phyloP scores from a whole-genome alignment of 1,140 invertebrate genomes.

The Zaprionus gabonicus region DNA sequence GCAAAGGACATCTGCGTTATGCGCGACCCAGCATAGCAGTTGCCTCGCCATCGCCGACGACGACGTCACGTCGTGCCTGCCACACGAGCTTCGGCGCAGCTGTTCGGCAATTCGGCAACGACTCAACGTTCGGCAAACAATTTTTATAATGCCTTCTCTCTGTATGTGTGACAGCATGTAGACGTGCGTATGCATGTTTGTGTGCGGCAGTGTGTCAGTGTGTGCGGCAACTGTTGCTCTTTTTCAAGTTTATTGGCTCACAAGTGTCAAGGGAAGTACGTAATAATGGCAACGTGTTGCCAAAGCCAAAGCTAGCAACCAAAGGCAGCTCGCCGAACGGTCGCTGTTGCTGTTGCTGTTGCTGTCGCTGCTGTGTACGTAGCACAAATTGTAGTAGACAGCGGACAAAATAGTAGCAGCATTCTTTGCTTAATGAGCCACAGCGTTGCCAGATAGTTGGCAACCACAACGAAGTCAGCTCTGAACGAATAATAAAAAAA shows the following conservation, averaged over 20 bases:
- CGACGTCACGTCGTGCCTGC: background rate
- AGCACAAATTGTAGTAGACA: conserved; percentile 42
- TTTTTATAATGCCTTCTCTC: background rate
- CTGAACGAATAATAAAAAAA: background rate
- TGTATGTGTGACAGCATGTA: conserved; percentile 15
- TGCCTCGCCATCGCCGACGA: background rate
- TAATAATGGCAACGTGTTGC: conserved; percentile 82
- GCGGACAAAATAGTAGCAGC: conserved; percentile 60
- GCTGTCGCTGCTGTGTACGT: conserved; percentile 15
- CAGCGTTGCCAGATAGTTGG: conserved; percentile 36
- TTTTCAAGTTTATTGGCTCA: conserved; percentile 83
- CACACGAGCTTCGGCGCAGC: conserved; percentile 4
- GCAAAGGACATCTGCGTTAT: conserved; percentile 80
- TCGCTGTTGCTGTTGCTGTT: background rate
- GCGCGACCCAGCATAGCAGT: conserved; percentile 44
- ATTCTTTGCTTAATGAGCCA: conserved; percentile 48
- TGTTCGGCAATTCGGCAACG: conserved; percentile 15
- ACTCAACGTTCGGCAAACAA: conserved; percentile 33
- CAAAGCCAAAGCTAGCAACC: conserved; percentile 37
- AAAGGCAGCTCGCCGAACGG: conserved; percentile 39
- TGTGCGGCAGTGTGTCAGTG: conserved; percentile 19
- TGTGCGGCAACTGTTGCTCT: conserved; percentile 78
- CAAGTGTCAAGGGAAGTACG: conserved; percentile 82
- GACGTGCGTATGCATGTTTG: conserved; percentile 34
- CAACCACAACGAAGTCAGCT: background rate